phyloP scores from a whole-genome alignment of 2,113 vertebrate species.

The Myotis davidii region DNA sequence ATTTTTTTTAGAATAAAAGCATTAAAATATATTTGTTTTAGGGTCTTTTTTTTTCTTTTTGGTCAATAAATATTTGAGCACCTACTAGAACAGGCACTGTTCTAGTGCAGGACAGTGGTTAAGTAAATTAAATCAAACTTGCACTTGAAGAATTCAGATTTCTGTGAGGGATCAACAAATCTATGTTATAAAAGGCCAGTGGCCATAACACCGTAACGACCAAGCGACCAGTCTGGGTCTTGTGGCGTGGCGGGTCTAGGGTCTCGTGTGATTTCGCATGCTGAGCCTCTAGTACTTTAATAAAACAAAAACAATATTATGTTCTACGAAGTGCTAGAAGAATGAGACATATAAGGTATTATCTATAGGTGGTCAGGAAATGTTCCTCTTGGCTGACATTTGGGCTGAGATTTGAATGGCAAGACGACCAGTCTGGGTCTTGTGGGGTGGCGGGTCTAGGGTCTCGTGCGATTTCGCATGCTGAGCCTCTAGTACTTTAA shows the following conservation, averaged over 20 bases:
- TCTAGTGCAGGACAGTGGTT: background rate
- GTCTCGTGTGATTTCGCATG: no score
- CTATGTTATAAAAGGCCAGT: no score
- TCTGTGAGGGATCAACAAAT: background rate
- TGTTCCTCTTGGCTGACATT: background rate
- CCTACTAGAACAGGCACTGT: background rate
- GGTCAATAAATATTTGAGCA: background rate
- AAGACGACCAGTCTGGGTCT: no score
- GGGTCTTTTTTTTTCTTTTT: constrained; percentile 49
- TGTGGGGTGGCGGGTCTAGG: no score
- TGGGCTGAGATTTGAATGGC: background rate
- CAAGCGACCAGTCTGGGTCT: no score
- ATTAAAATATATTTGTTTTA: constrained; percentile 66
- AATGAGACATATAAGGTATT: background rate
- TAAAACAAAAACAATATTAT: background rate
- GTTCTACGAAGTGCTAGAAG: background rate
- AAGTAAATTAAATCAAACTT: background rate
- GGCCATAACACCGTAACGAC: no score
- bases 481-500: background rate
- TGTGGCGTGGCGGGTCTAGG: no score
- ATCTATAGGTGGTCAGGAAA: background rate
- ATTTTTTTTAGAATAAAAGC: constrained; percentile 70
- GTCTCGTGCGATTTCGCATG: no score
- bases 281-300: background rate
- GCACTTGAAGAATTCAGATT: background rate